phyloP scores from a whole-genome alignment of 2,888 invertebrate species.

The Aporophyla lueneburgensis region DNA sequence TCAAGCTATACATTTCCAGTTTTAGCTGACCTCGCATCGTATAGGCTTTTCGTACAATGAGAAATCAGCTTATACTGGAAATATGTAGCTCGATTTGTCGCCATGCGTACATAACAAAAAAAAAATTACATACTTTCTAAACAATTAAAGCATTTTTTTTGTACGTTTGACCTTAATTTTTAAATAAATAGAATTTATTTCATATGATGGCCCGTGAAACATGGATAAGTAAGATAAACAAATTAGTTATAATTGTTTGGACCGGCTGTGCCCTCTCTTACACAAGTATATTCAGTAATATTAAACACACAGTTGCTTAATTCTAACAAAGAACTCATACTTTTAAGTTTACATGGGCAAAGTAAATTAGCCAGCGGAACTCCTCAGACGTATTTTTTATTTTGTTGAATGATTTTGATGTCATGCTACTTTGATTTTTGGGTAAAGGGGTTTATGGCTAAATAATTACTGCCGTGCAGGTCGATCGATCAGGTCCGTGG shows the following conservation, averaged over 20 bases:
- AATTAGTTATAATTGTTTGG: neutral
- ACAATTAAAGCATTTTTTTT: conserved; percentile 25
- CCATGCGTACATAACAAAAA: neutral
- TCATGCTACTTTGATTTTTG: no score
- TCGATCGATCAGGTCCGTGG: no score
- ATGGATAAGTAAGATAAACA: neutral
- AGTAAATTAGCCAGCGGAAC: no score
- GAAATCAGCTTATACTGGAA: no score
- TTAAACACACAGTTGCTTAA: conserved; percentile 42
- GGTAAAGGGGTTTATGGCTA: no score
- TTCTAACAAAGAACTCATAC: conserved; percentile 10
- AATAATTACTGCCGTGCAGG: no score
- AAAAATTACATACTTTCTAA: neutral
- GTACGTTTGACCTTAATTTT: conserved; percentile 17
- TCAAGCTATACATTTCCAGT: no score
- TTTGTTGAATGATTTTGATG: no score
- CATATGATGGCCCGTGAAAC: neutral
- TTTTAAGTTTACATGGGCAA: neutral
- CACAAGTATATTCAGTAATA: conserved; percentile 37
- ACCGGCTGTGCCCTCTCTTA: conserved; percentile 38
- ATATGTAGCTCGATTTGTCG: no score
- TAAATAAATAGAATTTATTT: neutral
- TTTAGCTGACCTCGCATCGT: no score
- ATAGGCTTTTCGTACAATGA: no score
- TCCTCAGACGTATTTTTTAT: no score